A percentile compares a stretch with the other conserved stretches of the same genome.
Evolutionary conservation across 2,888 invertebrate genomes (phyloP).

Genomic region (Crioceris asparagi): DNA sequence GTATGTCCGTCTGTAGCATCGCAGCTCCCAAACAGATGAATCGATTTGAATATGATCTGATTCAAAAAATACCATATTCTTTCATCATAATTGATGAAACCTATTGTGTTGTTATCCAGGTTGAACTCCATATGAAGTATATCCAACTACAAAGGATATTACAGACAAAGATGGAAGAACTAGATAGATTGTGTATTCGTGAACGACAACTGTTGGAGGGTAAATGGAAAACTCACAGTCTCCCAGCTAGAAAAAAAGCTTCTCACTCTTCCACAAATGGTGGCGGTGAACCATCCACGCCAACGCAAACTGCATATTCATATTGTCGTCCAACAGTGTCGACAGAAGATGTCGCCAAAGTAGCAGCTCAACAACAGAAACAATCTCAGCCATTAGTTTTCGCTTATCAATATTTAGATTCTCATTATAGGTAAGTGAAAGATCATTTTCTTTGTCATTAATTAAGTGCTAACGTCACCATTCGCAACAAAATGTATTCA

Average conservation of each 20-base stretch:
- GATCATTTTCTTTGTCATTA: no score
- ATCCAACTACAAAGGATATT: conserved; percentile 78
- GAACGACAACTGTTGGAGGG: conserved; percentile 76
- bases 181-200: conserved; percentile 69
- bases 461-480: no score
- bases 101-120: no score
- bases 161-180: conserved; percentile 73
- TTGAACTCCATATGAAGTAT: conserved; percentile 86
- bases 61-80: no score
- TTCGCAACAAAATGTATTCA: no score
- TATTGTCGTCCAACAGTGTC: conserved; percentile 66
- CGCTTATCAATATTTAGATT: conserved; percentile 53
- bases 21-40: no score
- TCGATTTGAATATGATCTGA: no score
- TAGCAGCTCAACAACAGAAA: conserved; percentile 25
- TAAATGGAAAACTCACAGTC: conserved; percentile 82
- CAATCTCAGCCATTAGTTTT: conserved; percentile 33
- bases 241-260: conserved; percentile 75
- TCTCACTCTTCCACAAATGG: conserved; percentile 35
- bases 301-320: conserved; percentile 38
- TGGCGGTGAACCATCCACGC: conserved; percentile 41
- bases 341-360: conserved; percentile 63
- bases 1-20: no score
- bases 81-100: no score
- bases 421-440: conserved; percentile 52